Base-by-base conservation (phyloP, 2,888 invertebrate species). In the Cyrtodaria siliqua region DNA sequence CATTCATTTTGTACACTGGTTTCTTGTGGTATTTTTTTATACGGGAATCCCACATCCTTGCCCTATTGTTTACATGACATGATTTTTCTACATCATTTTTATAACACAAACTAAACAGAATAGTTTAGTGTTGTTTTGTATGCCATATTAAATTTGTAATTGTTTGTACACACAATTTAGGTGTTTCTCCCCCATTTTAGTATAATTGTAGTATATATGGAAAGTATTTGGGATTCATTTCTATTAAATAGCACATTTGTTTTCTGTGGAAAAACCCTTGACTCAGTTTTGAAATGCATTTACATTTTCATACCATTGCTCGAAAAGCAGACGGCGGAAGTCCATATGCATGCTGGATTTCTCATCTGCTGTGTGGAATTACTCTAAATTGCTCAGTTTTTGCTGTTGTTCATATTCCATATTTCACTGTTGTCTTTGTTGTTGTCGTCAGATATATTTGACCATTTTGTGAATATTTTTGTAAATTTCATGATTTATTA, bases 391-490 rank as follows among this genome's bases (percentile, higher is more conserved):
- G 57, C 56, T 49, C 66, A 57, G 66, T 49, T 16, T 29, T 20
- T 38, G 33, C 29, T 33, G 38, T 56, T 18, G n/a, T 33, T 14
- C 33, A 56, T 29, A 9, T 20, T 27, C 3, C 38, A 33, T 33
- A 18, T 56, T 14, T 20, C 56, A 23, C 4, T 33, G 42, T 64
- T 52, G 44, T 71, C 52, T 20, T 50, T 60, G 42, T 70, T 70
- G 63, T 70, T 70, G 47, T 40, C 20, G 12, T 50, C 50, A 50
- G 50, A 50, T 50, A 50, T 50, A 18, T 33, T 8, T 33, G 59
- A 71, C 71, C 50, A 71, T n/a, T 75, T 63, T 70, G 53, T 71
- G 76, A 71, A 76, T 76, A 71, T 76, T 76, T 76, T 70, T 76
- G 66, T 71, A 63, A 52, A 63, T 63, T 52, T 16, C 47, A 29